A percentile compares a stretch with the other conserved stretches of the same genome.
phyloP scores from a whole-genome alignment of 2,888 invertebrate species.

The Chironomus riparius region DNA sequence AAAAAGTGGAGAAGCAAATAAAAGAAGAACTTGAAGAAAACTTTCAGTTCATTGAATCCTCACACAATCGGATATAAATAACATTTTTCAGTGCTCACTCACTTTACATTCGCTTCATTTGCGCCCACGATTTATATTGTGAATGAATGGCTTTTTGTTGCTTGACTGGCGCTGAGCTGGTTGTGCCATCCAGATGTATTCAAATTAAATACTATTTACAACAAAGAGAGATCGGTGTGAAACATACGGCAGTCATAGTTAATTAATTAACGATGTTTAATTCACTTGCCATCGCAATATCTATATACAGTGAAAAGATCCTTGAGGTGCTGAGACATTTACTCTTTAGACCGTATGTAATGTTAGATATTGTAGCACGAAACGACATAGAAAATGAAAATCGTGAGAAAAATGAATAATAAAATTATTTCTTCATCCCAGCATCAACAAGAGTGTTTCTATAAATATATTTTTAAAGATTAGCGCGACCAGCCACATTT shows the following conservation, averaged over 20 bases:
- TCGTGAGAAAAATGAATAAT: slow-evolving; percentile 1
- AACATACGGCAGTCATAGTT: neutral
- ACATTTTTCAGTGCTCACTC: neutral
- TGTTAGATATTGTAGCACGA: neutral
- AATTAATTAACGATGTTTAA: slow-evolving; percentile 2
- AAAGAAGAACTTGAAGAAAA: too few species aligned
- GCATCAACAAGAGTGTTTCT: neutral
- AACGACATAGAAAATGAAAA: neutral
- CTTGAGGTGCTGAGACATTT: neutral
- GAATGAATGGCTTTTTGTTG: too few species aligned
- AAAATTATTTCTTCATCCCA: neutral
- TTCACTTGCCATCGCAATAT: neutral
- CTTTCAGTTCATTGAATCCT: neutral
- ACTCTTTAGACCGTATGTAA: neutral
- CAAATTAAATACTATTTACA: neutral
- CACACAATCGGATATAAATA: neutral
- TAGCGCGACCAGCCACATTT: too few species aligned
- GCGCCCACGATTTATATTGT: neutral
- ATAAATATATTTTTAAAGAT: too few species aligned
- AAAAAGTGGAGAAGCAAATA: too few species aligned
- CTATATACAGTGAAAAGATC: neutral
- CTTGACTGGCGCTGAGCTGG: too few species aligned
- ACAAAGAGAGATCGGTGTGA: neutral
- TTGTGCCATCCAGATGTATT: neutral
- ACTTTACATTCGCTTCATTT: neutral